A percentile compares a stretch with the other conserved stretches of the same genome.
phyloP scores from a whole-genome alignment of 2,113 vertebrate species.

The Tursiops truncatus region DNA sequence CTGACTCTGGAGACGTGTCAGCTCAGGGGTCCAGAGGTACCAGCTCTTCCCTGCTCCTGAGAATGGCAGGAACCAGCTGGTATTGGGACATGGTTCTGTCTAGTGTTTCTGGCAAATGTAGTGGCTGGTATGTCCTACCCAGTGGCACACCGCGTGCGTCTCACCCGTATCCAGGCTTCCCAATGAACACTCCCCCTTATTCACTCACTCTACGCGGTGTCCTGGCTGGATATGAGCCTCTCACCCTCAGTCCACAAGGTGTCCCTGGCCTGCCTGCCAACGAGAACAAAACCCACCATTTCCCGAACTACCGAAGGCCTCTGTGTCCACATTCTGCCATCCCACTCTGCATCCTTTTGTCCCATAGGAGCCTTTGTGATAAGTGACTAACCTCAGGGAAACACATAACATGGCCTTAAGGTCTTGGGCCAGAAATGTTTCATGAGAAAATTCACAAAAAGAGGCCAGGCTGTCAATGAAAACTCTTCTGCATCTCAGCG shows the following conservation, averaged over 20 bases:
- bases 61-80: neutral
- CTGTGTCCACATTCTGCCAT: neutral
- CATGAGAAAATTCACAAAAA: neutral
- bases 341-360: neutral
- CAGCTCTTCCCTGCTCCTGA: neutral
- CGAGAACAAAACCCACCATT: neutral
- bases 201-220: rapidly evolving
- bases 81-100: neutral
- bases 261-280: neutral
- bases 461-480: neutral
- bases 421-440: neutral
- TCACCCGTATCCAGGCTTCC: neutral
- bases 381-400: neutral
- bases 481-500: neutral
- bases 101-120: neutral
- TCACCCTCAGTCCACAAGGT: neutral
- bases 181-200: rapidly evolving
- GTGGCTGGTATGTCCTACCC: neutral
- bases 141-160: rapidly evolving
- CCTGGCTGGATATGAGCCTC: neutral
- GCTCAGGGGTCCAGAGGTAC: rapidly evolving
- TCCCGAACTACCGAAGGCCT: neutral
- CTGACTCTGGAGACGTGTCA: neutral
- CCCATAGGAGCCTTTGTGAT: neutral
- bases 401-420: neutral